A percentile compares a stretch with the other conserved stretches of the same genome.
phyloP scores from a whole-genome alignment of 2,888 invertebrate genomes.

The Dysmachus trigonus region DNA sequence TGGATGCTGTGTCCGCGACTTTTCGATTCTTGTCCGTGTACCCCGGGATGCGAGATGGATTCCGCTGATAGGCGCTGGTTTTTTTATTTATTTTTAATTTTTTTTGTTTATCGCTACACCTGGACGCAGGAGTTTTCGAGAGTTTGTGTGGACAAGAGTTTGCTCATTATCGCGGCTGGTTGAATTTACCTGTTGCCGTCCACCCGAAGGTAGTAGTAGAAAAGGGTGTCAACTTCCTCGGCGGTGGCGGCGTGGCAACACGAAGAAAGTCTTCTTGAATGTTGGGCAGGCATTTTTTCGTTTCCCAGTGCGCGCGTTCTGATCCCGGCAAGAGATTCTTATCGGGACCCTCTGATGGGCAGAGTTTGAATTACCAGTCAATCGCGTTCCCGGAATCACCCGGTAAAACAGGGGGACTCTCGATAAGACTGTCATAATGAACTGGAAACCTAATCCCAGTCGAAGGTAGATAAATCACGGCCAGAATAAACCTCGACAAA shows the following conservation, averaged over 20 bases:
- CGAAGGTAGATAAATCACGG: conserved; percentile 18
- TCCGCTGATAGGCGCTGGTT: conserved; percentile 17
- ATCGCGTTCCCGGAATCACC: conserved; percentile 2
- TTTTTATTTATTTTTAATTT: background rate
- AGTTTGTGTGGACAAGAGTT: conserved; percentile 26
- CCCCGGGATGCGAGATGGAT: conserved; percentile 42
- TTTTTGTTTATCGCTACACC: no score
- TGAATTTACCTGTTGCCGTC: conserved; percentile 23
- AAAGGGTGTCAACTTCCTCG: conserved; percentile 27
- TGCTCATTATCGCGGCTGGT: conserved; percentile 32
- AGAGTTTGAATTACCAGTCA: conserved; percentile 1
- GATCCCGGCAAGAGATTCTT: conserved; percentile 6
- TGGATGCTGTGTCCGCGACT: conserved; percentile 36
- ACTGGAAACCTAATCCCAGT: background rate
- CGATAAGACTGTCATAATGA: conserved; percentile 17
- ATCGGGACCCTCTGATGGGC: background rate
- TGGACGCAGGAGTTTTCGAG: background rate
- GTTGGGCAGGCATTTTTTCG: background rate
- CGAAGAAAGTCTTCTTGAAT: background rate
- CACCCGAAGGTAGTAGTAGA: no score
- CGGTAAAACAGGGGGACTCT: background rate
- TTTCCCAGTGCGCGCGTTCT: no score
- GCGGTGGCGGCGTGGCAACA: background rate
- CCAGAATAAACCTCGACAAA: conserved; percentile 4
- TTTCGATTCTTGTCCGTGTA: conserved; percentile 38